phyloP scores from a whole-genome alignment of 2,113 vertebrate species.

The Paraplagusia blochii region DNA sequence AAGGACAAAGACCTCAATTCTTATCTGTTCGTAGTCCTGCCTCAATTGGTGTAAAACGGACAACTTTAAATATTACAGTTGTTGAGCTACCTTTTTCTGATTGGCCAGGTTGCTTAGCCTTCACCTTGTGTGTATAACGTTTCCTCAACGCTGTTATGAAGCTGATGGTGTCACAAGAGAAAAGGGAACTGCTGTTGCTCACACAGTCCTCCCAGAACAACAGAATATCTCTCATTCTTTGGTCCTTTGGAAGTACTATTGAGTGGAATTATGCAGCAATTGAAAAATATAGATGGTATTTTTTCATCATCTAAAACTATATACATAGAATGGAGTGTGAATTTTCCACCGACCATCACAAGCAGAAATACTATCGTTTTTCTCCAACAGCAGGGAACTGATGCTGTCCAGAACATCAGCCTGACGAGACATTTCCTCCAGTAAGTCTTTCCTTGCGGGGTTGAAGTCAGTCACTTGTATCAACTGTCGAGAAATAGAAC shows the following conservation, averaged over 20 bases:
- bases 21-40: not conserved
- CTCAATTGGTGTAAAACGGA: not conserved
- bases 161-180: constrained; percentile 74
- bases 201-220: constrained; percentile 84
- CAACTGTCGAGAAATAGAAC: constrained; percentile 49
- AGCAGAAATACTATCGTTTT: constrained; percentile 49
- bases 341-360: constrained; percentile 58
- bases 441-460: constrained; percentile 51
- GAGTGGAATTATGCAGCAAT: not conserved
- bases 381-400: constrained; percentile 61
- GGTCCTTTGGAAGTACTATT: constrained; percentile 82
- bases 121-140: constrained; percentile 78
- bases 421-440: constrained; percentile 69
- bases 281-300: not conserved
- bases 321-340: too few species aligned
- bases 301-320: not conserved
- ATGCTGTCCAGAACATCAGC: constrained; percentile 63
- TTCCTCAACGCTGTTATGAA: constrained; percentile 80
- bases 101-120: constrained; percentile 86
- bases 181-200: constrained; percentile 51
- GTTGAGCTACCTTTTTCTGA: constrained; percentile 81
- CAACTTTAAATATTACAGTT: not conserved
- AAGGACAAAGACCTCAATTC: not conserved
- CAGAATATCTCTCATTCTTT: constrained; percentile 77
- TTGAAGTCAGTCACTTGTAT: constrained; percentile 45